Conservation (phyloP, 2,113 vertebrate genomes). For the Oreocharis arfaki region DNA sequence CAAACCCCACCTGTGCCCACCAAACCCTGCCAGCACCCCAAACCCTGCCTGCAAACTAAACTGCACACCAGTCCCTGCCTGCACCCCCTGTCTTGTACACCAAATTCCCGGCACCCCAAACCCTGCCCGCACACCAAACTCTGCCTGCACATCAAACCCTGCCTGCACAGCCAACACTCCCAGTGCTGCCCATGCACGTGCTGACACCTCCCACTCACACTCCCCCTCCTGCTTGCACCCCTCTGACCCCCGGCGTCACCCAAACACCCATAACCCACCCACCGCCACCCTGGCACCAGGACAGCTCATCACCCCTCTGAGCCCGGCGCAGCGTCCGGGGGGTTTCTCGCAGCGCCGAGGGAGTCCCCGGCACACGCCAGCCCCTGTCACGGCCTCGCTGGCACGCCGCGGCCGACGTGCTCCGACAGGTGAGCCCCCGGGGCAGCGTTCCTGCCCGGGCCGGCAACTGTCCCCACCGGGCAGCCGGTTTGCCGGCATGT, state of each 20-base stretch:
- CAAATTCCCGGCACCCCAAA: not conserved
- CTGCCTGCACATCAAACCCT: not conserved
- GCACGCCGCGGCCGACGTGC: not conserved
- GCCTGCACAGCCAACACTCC: not conserved
- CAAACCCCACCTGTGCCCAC: not conserved
- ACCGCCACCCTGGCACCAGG: fast-evolving
- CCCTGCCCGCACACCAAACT: not conserved
- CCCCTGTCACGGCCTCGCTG: conserved; percentile 19
- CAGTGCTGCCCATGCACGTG: not conserved
- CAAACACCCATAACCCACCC: fast-evolving
- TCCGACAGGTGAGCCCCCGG: conserved; percentile 38
- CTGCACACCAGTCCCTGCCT: not conserved
- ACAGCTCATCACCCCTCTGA: not conserved
- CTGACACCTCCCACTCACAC: not conserved
- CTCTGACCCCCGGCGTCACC: not conserved
- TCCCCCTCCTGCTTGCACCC: not conserved
- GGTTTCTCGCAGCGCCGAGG: not conserved
- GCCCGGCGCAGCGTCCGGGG: not conserved
- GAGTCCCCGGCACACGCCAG: not conserved
- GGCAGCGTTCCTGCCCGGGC: conserved; percentile 49
- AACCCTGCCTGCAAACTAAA: not conserved
- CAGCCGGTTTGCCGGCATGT: not conserved
- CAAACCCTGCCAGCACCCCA: not conserved
- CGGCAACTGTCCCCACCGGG: conserved; percentile 48
- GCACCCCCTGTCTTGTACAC: not conserved